Conservation (phyloP, 2,888 invertebrate species). For the Drosophila niveifrons region DNA sequence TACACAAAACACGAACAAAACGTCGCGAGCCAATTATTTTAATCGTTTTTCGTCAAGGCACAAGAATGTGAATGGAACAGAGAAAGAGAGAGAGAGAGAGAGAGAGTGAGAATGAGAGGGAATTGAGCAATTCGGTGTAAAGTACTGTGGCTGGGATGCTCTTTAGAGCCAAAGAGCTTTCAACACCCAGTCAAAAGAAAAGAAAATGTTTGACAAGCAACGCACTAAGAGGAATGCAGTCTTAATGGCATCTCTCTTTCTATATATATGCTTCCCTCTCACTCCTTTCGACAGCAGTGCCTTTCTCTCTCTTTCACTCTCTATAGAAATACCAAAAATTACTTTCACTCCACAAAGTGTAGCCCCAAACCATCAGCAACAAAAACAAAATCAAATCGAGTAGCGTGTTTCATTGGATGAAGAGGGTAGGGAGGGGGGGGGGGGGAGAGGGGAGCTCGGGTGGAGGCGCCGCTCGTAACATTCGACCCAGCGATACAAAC, state of each 20-base stretch:
- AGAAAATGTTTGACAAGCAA: slow-evolving; percentile 63
- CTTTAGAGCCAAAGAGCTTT: slow-evolving; percentile 64
- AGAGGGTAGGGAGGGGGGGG: not conserved
- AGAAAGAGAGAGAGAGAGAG: not conserved
- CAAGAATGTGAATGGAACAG: slow-evolving; percentile 42
- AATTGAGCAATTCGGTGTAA: slow-evolving; percentile 74
- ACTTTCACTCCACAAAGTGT: slow-evolving; percentile 64
- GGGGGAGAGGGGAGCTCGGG: not conserved
- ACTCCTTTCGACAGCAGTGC: not conserved
- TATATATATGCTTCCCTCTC: not conserved
- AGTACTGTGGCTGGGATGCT: slow-evolving; percentile 54
- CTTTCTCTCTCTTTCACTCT: not conserved
- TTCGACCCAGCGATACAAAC: slow-evolving; percentile 63
- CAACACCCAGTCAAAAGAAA: slow-evolving; percentile 61
- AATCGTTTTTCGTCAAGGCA: slow-evolving; percentile 72
- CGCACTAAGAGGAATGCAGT: slow-evolving; percentile 64
- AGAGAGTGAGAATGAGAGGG: slow-evolving; percentile 8
- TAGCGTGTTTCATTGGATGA: slow-evolving; percentile 52
- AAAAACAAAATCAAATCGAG: slow-evolving; percentile 45
- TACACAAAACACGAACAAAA: slow-evolving; percentile 45
- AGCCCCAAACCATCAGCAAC: slow-evolving; percentile 17
- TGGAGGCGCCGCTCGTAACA: slow-evolving; percentile 51
- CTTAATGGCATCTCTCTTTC: slow-evolving; percentile 55
- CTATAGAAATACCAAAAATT: slow-evolving; percentile 73
- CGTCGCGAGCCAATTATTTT: slow-evolving; percentile 77